These are phyloP conservation scores for Hylaea fasciaria DNA, from an alignment of 2,888 invertebrate species.

Conservation along the genomic window DNA sequence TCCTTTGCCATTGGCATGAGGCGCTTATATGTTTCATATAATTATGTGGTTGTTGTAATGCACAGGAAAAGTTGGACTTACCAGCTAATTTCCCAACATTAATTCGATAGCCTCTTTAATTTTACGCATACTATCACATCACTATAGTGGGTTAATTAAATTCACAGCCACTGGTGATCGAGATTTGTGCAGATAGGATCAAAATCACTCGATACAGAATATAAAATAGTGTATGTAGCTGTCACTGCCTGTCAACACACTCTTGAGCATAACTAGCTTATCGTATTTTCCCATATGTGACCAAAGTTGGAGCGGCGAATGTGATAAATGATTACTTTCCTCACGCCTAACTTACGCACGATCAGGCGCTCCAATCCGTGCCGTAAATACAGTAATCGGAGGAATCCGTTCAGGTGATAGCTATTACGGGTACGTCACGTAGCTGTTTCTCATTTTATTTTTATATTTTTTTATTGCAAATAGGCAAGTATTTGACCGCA, in stretches of 20 bases:
- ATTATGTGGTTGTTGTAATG: no score
- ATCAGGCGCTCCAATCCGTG: conserved; percentile 24
- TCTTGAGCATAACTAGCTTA: conserved; percentile 4
- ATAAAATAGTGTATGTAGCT: background rate
- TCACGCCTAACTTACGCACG: conserved; percentile 20
- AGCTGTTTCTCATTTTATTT: conserved; percentile 11
- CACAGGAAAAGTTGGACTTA: no score
- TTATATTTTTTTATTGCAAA: background rate
- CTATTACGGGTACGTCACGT: conserved; percentile 23
- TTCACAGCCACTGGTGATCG: no score
- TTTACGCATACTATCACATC: no score
- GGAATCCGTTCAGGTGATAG: conserved; percentile 28
- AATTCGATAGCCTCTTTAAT: no score
- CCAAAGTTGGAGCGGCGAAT: conserved; percentile 3
- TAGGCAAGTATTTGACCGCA: no score
- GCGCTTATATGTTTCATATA: no score
- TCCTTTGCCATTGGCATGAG: no score
- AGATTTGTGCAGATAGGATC: no score
- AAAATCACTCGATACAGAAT: no score
- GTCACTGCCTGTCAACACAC: background rate
- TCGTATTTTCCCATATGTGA: conserved; percentile 16
- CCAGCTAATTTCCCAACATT: no score
- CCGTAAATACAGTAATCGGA: conserved; percentile 33
- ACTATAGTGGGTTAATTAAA: no score
- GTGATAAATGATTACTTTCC: conserved; percentile 23